Evolutionary conservation across 1,140 invertebrate genomes (phyloP), one percentile per base, ranked within the genome.

Genomic region (Aleiodes sp.): DNA sequence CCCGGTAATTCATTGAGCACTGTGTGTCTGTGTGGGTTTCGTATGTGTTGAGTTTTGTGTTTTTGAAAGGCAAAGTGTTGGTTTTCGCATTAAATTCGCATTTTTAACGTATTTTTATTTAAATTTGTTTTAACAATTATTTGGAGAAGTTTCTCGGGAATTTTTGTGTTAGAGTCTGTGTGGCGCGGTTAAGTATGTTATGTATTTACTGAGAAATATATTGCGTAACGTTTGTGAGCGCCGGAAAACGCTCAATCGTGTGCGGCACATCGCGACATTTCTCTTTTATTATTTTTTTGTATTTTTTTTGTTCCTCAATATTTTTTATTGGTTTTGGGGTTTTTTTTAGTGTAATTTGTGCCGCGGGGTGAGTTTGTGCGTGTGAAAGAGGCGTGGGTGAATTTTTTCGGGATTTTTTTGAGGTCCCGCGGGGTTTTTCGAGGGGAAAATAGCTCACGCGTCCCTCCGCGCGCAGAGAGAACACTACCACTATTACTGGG

Each of bases 171-270:
- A 39, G 35, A 29, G 35, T 16, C 0, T 31, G 21, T 57, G 64
- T 33, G 52, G 31, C 67, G 41, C 67, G 60, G 12, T 63, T 63
- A 64, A 70, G 68, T 71, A 66, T 74, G 68, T 67, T 70, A 68
- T 68, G 68, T 74, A 74, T 74, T 74, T 74, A 71, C 65, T 56
- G 43, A 71, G 59, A 46, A 66, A 67, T 71, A 69, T 70, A 74
- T 74, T 74, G 73, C 73, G 73, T 72, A 74, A 74, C 73, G 33
- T 65, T 37, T 41, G 26, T 46, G 64, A 70, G 33, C 56, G 65
- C 59, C 64, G 63, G 57, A 71, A 71, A 71, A 67, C 56, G 37
- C 62, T 37, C 46, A 28, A 46, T 52, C 29, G 69, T 66, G 69
- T 62, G 64, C 65, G 59, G 39, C 57, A 52, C 60, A 56, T 33